These are phyloP conservation scores for Dynastes hyllus DNA, from an alignment of 2,888 invertebrate species.

Conservation along the genomic window DNA sequence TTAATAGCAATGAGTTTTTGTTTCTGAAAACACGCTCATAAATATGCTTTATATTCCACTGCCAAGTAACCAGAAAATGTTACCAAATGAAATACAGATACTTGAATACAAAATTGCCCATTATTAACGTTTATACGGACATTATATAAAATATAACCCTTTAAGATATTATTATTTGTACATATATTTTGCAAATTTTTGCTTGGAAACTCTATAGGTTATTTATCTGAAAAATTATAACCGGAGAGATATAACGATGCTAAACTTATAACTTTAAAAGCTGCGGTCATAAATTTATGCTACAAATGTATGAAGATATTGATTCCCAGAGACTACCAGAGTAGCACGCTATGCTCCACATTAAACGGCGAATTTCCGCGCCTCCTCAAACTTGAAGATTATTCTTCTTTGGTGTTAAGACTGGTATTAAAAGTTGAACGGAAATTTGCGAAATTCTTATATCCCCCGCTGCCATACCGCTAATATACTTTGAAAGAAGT, in stretches of 20 bases:
- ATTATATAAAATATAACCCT: too few species aligned
- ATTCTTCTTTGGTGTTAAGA: constrained; percentile 14
- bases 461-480: background rate
- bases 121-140: too few species aligned
- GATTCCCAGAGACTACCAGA: background rate
- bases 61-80: too few species aligned
- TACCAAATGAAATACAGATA: too few species aligned
- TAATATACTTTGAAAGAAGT: constrained; percentile 8
- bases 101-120: too few species aligned
- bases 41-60: too few species aligned
- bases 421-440: constrained; percentile 19
- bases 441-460: constrained; percentile 21
- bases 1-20: too few species aligned
- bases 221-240: background rate
- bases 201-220: background rate
- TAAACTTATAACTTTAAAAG: background rate
- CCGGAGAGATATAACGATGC: background rate
- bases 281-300: background rate
- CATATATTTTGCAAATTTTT: too few species aligned
- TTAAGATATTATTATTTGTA: too few species aligned
- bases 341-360: background rate
- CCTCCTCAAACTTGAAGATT: constrained; percentile 15
- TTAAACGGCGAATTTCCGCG: background rate
- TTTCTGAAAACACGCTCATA: too few species aligned
- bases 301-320: background rate